phyloP scores from a whole-genome alignment of 2,797 vertebrate species.

The Leontopithecus rosalia region DNA sequence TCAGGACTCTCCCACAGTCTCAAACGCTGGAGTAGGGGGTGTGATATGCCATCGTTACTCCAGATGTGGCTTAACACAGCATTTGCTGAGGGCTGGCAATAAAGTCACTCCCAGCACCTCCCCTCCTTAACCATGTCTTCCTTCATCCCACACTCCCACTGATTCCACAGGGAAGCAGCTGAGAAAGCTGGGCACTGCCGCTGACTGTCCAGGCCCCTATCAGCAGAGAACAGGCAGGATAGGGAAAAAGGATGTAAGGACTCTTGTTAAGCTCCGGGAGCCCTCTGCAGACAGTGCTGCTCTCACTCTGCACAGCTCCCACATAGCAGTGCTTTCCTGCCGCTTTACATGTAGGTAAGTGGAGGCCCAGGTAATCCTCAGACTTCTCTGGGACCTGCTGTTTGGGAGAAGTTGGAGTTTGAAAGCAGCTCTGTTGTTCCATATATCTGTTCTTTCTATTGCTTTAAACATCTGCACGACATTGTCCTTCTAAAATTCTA shows the following conservation, averaged over 20 bases:
- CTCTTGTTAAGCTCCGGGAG: not conserved
- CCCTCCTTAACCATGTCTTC: not conserved
- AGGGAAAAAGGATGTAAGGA: no score
- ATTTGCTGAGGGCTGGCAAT: not conserved
- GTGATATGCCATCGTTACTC: accelerated
- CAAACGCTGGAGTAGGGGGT: not conserved
- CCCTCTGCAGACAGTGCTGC: not conserved
- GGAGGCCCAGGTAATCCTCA: not conserved
- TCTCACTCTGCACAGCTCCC: accelerated
- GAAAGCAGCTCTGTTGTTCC: not conserved
- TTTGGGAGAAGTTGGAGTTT: not conserved
- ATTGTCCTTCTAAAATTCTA: not conserved
- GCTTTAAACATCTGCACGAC: not conserved
- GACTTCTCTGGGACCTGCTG: not conserved
- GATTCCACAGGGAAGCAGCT: not conserved
- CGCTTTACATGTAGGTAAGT: accelerated
- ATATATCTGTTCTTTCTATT: accelerated
- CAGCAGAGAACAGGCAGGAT: not conserved
- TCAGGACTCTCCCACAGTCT: no score
- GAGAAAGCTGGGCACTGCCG: not conserved
- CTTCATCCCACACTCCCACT: not conserved
- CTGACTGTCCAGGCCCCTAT: no score
- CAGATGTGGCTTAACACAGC: no score
- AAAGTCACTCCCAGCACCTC: not conserved
- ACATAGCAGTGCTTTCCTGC: accelerated